Evolutionary conservation across 2,797 vertebrate species (phyloP).

Genomic region (Onychomys torridus): DNA sequence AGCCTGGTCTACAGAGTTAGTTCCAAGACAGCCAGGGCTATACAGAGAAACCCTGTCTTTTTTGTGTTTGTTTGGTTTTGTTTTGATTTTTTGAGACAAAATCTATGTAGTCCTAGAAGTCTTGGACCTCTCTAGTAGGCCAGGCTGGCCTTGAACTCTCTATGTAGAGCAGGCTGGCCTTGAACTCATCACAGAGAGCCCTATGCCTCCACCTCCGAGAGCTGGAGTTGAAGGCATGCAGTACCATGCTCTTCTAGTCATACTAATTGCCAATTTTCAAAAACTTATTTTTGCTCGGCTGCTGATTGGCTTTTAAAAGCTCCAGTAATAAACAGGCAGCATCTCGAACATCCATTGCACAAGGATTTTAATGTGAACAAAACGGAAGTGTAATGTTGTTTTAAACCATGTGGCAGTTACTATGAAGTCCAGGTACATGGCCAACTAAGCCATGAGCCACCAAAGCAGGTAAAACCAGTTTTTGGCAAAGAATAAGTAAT

Average conservation of each 20-base stretch:
- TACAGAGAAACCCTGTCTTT: neutral
- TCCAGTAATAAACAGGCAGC: constrained; percentile 36
- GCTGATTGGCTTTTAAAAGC: neutral
- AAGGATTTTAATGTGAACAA: constrained; percentile 37
- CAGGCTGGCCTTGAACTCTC: neutral
- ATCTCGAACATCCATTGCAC: neutral
- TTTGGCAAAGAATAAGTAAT: neutral
- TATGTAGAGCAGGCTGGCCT: neutral
- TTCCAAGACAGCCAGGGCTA: neutral
- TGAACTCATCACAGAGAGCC: neutral
- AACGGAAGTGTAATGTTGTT: constrained; percentile 34
- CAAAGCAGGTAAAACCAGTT: neutral
- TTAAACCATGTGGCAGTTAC: neutral
- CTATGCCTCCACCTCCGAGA: neutral
- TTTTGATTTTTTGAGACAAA: neutral
- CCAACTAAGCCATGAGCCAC: neutral
- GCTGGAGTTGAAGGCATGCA: neutral
- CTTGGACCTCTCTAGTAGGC: neutral
- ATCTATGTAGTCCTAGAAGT: neutral
- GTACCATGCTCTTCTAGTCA: neutral
- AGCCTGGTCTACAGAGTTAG: neutral
- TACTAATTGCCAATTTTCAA: neutral
- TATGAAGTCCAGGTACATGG: neutral
- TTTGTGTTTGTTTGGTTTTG: neutral
- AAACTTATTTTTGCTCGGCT: constrained; percentile 28